Evolutionary conservation across 2,797 vertebrate species (phyloP).

Genomic region (Cynopterus sphinx): DNA sequence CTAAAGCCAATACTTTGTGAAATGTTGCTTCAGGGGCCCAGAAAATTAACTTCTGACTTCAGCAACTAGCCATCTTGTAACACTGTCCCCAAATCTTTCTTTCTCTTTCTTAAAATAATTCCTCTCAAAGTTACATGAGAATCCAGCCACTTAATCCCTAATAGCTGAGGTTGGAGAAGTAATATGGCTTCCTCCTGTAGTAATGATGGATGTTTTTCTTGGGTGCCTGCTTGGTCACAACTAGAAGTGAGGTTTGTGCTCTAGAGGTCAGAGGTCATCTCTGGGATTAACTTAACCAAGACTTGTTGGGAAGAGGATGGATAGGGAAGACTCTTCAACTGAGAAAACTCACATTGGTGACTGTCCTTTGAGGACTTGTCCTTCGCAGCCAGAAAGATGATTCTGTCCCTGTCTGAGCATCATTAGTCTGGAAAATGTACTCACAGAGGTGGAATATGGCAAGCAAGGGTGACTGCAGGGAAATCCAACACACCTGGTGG

Average conservation of each 20-base stretch:
- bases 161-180: not conserved
- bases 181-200: not conserved
- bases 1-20: not conserved
- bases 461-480: not conserved
- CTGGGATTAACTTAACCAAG: not conserved
- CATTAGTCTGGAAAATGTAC: not conserved
- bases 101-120: conserved; percentile 31
- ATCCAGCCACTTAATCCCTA: not conserved
- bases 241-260: not conserved
- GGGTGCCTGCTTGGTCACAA: not conserved
- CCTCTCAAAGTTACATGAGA: not conserved
- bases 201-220: not conserved
- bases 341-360: not conserved
- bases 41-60: not conserved
- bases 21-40: not conserved
- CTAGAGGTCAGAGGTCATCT: not conserved
- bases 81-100: not conserved
- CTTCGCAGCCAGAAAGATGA: not conserved
- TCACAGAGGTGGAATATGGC: not conserved
- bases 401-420: not conserved
- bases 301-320: not conserved
- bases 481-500: not conserved
- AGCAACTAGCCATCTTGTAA: not conserved
- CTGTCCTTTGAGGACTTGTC: not conserved
- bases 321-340: not conserved